Base-by-base conservation (phyloP, 2,888 invertebrate species). In the Trissolcus brochymenae region DNA sequence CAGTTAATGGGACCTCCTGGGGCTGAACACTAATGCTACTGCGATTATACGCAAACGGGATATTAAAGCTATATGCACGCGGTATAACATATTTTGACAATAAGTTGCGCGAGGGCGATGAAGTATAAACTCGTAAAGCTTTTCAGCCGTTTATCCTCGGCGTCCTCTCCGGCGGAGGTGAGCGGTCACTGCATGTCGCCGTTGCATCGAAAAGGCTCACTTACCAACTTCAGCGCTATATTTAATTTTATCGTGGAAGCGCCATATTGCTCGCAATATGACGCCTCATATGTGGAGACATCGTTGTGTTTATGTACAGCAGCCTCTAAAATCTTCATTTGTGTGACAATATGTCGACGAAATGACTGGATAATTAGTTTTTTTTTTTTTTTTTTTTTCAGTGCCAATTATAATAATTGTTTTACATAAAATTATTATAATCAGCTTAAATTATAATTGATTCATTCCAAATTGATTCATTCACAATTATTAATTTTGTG, bases 1-100 rank as follows among this genome's bases (percentile, higher is more conserved):
- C 82, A 82, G 84, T 85, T 86, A 86, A 87, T 86, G 82, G 86
- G 87, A 86, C 87, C 86, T 82, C 86, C 87, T 84, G 84, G 78
- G 72, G 79, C 73, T 81, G 74, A 79, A 76, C 81, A 83, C 84
- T 87, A 85, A 87, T 87, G 83, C 86, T 83, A 79, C 78, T 78
- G 78, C 86, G 87, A 87, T 87, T 87, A 87, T 87, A 87, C 82
- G 85, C 84, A 85, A 86, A 87, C 87, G 86, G 87, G 87, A 87
- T 87, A 87, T 87, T 87, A 87, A 87, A 87, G 84, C 29, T 1
- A 7, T 82, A 82, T 80, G 84, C 75, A 71, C 78, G 19, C 78
- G 19, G 81, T 82, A 80, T 84, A 85, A 84, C 82, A 81, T 84
- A 85, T 86, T 87, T 86, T 83, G 87, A 87, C 87, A 87, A 87